phyloP scores from a whole-genome alignment of 2,797 vertebrate species.

The Halcyon smyrnensis region DNA sequence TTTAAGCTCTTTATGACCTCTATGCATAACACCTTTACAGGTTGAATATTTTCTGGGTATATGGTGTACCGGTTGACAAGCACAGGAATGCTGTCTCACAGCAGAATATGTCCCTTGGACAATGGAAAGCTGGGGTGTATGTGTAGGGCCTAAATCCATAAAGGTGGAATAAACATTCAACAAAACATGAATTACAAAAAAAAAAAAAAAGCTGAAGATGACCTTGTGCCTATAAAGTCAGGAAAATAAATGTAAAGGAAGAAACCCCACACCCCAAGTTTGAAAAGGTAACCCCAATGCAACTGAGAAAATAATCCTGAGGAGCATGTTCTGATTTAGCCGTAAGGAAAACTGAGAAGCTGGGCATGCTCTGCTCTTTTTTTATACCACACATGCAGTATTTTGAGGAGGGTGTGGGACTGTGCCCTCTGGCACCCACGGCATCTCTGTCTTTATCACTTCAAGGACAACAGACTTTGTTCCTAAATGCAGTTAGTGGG shows the following conservation, averaged over 20 bases:
- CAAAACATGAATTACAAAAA: not conserved
- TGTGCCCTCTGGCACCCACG: not conserved
- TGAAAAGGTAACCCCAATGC: not conserved
- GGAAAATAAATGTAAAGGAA: not conserved
- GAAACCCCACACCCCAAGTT: not conserved
- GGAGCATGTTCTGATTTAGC: not conserved
- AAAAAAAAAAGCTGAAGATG: not conserved
- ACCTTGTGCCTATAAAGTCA: not conserved
- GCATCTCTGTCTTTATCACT: not conserved
- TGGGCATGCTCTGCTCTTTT: not conserved
- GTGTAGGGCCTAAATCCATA: not conserved
- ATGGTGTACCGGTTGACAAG: not conserved
- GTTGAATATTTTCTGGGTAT: not conserved
- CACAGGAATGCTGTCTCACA: not conserved
- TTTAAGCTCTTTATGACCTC: not conserved
- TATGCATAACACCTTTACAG: not conserved
- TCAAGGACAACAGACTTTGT: constrained; percentile 4
- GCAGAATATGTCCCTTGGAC: not conserved
- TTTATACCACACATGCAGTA: not conserved
- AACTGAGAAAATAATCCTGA: not conserved
- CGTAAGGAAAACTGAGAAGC: not conserved
- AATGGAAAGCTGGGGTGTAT: not conserved
- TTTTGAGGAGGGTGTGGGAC: not conserved
- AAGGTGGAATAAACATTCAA: not conserved
- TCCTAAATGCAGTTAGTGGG: not conserved